Percentiles rank a stretch among this genome's conserved stretches.
These are phyloP conservation scores for Synergus laeviventris DNA, from an alignment of 2,888 invertebrate species.

Conservation along the genomic window DNA sequence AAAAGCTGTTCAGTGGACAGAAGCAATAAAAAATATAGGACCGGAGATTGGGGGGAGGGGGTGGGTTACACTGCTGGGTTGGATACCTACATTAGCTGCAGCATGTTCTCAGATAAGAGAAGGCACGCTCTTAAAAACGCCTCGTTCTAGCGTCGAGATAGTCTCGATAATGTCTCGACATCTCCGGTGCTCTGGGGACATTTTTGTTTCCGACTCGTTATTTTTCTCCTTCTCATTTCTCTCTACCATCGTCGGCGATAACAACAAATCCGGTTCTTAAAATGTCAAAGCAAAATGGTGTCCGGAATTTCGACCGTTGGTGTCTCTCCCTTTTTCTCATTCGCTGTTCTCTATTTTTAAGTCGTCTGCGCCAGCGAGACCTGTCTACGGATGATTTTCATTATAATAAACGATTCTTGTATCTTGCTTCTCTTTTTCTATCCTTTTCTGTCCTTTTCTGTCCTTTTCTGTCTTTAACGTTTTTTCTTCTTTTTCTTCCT, in stretches of 20 bases:
- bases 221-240: conserved; percentile 53
- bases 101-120: conserved; percentile 68
- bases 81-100: conserved; percentile 69
- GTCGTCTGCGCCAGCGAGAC: neutral
- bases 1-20: conserved; percentile 10
- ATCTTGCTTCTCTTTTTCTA: conserved; percentile 4
- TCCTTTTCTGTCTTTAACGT: neutral
- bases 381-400: conserved; percentile 42
- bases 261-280: conserved; percentile 45
- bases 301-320: conserved; percentile 37
- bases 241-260: conserved; percentile 48
- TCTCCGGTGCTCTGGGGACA: conserved; percentile 59
- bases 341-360: neutral
- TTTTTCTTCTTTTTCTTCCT: neutral
- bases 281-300: conserved; percentile 41
- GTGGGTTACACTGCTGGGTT: conserved; percentile 50
- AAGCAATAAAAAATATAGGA: conserved; percentile 43
- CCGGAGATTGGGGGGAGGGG: conserved; percentile 41
- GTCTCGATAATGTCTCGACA: conserved; percentile 67
- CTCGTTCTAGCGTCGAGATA: conserved; percentile 64
- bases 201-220: conserved; percentile 58
- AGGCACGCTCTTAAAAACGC: conserved; percentile 65
- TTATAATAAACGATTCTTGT: conserved; percentile 33
- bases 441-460: too few relatives aligned
- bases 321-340: conserved; percentile 19